phyloP scores from a whole-genome alignment of 2,888 invertebrate genomes.

The Phyto melanocephala region DNA sequence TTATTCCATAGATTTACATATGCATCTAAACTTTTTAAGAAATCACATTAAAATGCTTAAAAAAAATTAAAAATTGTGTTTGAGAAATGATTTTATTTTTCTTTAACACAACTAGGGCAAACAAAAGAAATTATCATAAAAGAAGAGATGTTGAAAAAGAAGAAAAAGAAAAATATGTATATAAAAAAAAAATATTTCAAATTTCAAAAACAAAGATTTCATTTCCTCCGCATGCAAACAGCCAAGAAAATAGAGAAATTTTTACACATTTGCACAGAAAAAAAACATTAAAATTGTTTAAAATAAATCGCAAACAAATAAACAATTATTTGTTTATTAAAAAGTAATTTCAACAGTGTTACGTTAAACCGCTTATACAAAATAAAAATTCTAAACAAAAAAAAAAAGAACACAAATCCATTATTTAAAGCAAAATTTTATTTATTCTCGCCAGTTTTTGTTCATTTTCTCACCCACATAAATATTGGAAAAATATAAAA shows the following conservation, averaged over 20 bases:
- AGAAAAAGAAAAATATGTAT: neutral
- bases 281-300: neutral
- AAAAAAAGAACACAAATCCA: neutral
- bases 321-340: slow-evolving; percentile 41
- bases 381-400: slow-evolving; percentile 22
- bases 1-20: no score
- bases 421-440: slow-evolving; percentile 27
- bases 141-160: neutral
- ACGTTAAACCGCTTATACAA: slow-evolving; percentile 37
- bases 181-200: no score
- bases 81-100: slow-evolving; percentile 15
- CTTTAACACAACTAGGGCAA: slow-evolving; percentile 28
- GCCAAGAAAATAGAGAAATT: neutral
- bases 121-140: slow-evolving; percentile 1
- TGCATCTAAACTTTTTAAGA: no score
- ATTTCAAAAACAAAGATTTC: neutral
- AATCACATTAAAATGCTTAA: no score
- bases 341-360: slow-evolving; percentile 26
- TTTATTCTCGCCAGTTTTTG: slow-evolving; percentile 24
- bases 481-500: slow-evolving; percentile 28
- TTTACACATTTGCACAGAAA: neutral
- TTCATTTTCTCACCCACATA: slow-evolving; percentile 48
- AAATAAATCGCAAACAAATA: slow-evolving; percentile 10
- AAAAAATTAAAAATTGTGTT: slow-evolving; percentile 25
- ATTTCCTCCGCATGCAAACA: neutral